Conservation (phyloP, 2,888 invertebrate species). For the Rugalucina vietnamica region DNA sequence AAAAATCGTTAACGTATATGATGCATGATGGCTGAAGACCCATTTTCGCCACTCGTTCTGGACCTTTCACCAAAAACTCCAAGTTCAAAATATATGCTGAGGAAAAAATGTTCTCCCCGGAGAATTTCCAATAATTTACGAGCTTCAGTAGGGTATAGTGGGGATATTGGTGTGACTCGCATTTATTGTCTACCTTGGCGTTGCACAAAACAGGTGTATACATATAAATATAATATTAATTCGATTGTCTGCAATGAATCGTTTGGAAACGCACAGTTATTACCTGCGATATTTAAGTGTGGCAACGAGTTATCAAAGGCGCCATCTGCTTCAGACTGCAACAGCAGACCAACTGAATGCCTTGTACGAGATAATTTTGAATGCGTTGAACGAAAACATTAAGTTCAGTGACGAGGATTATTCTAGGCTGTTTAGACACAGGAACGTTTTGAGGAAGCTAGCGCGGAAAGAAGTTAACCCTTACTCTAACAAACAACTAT, state of each 20-base stretch:
- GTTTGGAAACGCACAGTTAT: neutral
- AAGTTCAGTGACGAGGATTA: neutral
- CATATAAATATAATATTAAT: neutral
- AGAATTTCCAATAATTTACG: conserved; percentile 19
- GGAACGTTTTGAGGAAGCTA: conserved; percentile 12
- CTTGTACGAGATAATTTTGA: neutral
- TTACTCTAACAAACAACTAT: neutral
- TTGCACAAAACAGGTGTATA: neutral
- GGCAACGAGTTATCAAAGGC: neutral
- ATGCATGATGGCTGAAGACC: conserved; percentile 4
- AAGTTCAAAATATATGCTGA: neutral
- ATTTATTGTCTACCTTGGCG: neutral
- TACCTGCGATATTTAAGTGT: conserved; percentile 3
- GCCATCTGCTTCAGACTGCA: conserved; percentile 3
- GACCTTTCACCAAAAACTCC: neutral
- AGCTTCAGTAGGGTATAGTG: neutral
- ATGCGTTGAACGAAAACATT: neutral
- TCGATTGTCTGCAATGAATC: neutral
- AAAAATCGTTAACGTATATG: conserved; percentile 11
- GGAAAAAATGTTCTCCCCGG: conserved; percentile 13
- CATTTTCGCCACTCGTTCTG: neutral
- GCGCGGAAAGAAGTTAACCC: conserved; percentile 9
- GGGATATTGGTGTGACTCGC: neutral
- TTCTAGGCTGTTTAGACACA: neutral
- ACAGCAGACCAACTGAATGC: conserved; percentile 5